Evolutionary conservation across 2,113 vertebrate species (phyloP).

Genomic region (Aepyceros melampus): DNA sequence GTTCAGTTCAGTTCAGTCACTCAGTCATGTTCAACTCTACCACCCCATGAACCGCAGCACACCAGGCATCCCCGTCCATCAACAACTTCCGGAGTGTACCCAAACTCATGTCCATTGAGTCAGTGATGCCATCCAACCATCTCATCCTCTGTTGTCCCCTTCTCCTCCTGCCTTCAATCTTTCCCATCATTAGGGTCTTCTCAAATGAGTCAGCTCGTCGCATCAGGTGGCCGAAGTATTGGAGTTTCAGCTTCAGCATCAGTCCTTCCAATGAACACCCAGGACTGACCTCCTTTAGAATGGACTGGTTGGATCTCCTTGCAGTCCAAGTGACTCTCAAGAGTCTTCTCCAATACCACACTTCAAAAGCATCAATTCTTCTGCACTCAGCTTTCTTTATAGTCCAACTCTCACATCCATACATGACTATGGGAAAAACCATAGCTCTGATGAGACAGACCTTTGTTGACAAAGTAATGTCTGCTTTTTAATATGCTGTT

Average conservation of each 20-base stretch:
- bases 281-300: background rate
- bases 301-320: background rate
- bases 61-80: background rate
- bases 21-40: background rate
- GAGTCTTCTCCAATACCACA: background rate
- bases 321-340: background rate
- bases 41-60: background rate
- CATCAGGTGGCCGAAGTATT: background rate
- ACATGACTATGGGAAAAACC: background rate
- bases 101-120: background rate
- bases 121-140: background rate
- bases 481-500: no score
- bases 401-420: background rate
- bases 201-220: background rate
- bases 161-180: background rate
- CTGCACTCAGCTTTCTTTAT: background rate
- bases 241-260: background rate
- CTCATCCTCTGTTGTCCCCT: background rate
- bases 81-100: background rate
- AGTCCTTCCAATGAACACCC: background rate
- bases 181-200: background rate
- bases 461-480: no score
- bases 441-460: no score
- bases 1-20: background rate
- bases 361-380: background rate